Percentiles rank a stretch among this genome's conserved stretches.
phyloP scores from a whole-genome alignment of 2,113 vertebrate genomes.

The Lepus timidus region DNA sequence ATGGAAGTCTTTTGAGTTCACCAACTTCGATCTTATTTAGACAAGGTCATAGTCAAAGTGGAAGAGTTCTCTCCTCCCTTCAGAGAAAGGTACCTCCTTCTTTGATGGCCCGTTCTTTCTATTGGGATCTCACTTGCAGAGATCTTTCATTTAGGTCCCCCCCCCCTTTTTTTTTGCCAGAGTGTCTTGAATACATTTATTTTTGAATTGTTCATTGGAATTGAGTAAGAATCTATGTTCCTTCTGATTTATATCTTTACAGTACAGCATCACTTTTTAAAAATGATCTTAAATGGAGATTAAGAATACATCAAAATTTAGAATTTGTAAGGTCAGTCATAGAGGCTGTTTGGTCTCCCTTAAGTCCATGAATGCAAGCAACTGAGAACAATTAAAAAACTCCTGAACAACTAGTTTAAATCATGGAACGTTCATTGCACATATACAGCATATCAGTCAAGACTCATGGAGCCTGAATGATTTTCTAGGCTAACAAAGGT shows the following conservation, averaged over 20 bases:
- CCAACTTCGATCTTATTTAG: too few species aligned
- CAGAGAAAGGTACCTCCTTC: too few species aligned
- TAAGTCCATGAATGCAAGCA: neutral
- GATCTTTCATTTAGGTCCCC: too few species aligned
- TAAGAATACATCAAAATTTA: constrained; percentile 1
- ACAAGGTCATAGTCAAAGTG: too few species aligned
- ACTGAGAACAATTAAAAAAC: neutral
- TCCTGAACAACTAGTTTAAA: neutral
- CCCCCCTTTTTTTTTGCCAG: too few species aligned
- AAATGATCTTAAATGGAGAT: neutral
- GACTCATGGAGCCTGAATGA: neutral
- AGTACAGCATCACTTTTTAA: neutral
- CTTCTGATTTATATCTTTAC: constrained; percentile 13
- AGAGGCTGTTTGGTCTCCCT: neutral
- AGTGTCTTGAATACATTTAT: neutral
- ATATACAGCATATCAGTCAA: neutral
- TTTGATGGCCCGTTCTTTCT: too few species aligned
- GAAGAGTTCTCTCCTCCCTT: too few species aligned
- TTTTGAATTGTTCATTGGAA: neutral
- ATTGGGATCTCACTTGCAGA: too few species aligned
- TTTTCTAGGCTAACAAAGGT: neutral
- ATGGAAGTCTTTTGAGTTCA: too few species aligned
- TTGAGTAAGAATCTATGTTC: constrained; percentile 17
- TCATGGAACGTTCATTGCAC: neutral
- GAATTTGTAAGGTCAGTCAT: neutral